phyloP scores from a whole-genome alignment of 2,113 vertebrate genomes.

The Perognathus longimembris region DNA sequence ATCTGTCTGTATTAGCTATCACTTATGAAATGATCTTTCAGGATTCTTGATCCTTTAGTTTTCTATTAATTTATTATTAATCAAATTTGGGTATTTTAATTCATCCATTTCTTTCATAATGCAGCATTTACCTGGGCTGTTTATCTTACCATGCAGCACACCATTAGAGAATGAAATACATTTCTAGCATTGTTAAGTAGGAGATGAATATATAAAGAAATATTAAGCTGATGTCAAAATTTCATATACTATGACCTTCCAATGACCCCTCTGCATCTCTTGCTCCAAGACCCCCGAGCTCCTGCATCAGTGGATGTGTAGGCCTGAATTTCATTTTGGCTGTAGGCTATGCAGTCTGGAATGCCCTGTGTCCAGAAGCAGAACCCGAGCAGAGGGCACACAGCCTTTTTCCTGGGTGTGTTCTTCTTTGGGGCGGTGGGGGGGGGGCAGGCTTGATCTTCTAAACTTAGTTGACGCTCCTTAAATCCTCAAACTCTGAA shows the following conservation, averaged over 20 bases:
- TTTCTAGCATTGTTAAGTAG: not conserved
- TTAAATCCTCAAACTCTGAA: not conserved
- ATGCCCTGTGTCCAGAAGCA: not conserved
- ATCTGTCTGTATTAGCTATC: not conserved
- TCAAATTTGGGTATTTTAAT: not conserved
- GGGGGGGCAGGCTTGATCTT: not conserved
- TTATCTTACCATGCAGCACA: not conserved
- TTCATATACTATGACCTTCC: not conserved
- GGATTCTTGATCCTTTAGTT: not conserved
- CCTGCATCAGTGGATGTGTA: not conserved
- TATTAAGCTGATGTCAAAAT: not conserved
- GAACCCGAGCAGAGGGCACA: not conserved
- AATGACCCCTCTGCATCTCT: not conserved
- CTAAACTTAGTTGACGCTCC: not conserved
- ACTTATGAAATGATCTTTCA: not conserved
- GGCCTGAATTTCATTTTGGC: not conserved
- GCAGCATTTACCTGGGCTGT: not conserved
- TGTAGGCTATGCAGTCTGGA: accelerated
- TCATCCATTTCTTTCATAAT: not conserved
- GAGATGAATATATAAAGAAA: not conserved
- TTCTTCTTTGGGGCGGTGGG: too few relatives aligned
- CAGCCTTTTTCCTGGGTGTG: not conserved
- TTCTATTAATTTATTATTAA: not conserved
- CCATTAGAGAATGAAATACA: not conserved
- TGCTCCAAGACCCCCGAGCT: too few relatives aligned